Evolutionary conservation across 2,797 vertebrate species (phyloP).

Genomic region (Labeo calbasu): DNA sequence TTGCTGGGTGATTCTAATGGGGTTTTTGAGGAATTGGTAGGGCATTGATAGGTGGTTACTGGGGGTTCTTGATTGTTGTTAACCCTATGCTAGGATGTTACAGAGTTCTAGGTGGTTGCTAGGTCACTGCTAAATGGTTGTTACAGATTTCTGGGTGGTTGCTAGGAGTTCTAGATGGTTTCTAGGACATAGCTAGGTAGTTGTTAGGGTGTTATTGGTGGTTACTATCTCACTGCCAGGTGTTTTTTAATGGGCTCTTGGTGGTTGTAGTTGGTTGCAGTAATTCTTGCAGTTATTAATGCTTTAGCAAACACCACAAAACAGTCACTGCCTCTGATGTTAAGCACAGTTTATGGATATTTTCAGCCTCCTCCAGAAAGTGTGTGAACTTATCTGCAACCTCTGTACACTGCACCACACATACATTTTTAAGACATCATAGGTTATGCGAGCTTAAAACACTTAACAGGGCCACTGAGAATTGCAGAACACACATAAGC

Average conservation of each 20-base stretch:
- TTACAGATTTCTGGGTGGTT: background rate
- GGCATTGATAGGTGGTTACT: background rate
- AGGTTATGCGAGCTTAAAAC: slow-evolving; percentile 25
- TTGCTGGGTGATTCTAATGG: too few species aligned
- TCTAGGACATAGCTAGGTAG: too few species aligned
- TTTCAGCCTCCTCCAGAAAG: background rate
- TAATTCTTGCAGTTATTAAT: background rate
- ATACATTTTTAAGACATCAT: slow-evolving; percentile 3
- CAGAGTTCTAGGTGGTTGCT: background rate
- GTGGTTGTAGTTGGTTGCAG: background rate
- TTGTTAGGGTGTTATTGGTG: background rate
- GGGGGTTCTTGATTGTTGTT: background rate
- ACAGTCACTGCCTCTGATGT: background rate
- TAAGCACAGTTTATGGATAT: background rate
- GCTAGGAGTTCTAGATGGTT: background rate
- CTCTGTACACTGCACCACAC: background rate
- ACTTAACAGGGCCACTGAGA: slow-evolving; percentile 26
- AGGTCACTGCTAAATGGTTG: too few species aligned
- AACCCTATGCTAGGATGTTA: background rate
- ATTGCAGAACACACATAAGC: background rate
- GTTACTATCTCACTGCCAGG: background rate
- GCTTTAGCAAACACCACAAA: background rate
- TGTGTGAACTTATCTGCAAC: slow-evolving; percentile 22
- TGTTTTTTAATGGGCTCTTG: background rate
- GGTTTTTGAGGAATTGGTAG: background rate